Base-by-base conservation (phyloP, 64 coral and sea anemone genomes). In the Acropora yongei region DNA sequence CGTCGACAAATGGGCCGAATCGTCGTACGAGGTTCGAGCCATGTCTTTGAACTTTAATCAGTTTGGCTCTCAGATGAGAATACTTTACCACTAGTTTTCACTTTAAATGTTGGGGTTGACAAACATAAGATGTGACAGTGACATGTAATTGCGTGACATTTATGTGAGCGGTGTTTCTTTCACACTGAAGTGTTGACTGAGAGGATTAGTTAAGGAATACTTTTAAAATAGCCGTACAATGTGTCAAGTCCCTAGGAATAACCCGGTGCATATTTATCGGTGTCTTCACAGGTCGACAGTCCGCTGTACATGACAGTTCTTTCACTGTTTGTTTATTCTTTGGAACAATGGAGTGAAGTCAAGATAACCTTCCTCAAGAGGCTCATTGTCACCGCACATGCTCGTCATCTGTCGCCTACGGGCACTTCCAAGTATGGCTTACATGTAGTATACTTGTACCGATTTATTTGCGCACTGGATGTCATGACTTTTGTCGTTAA, bases 251-350 rank as follows among this genome's bases (percentile, higher is more conserved):
- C n/a, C 69, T 49, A 45, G 42, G 46, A 20, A 1, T 69, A 0
- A 46, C 43, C 30, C 17, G 41, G 73, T 1, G 8, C 51, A 55
- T 8, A 80, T 93, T 2, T 49, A 14, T 60, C 30, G 4, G 74
- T 41, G 5, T 88, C 18, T 92, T 30, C 86, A 44, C 65, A 99
- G 94, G 97, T 96, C 19, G 94, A 99, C 78, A 88, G 97, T 77
- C 91, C 97, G 9, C 60, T 96, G 49, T 99, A 93, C 72, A 41
- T 94, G 49, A 95, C 88, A 50, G 51, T 96, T 3, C 66, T 99
- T 42, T 99, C 97, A 2, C 89, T 99, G 78, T 99, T 99, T 74
- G 94, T 96, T 18, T 96, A 99, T 61, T 99, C 97, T 2, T 71
- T 96, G 65, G 94, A 99, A 1, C 88, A 99, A 45, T 99, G 97